Base-by-base conservation (phyloP, 30 jellyfish, hydroid and myxozoan genomes). In the Haliclystus octoradiatus region DNA sequence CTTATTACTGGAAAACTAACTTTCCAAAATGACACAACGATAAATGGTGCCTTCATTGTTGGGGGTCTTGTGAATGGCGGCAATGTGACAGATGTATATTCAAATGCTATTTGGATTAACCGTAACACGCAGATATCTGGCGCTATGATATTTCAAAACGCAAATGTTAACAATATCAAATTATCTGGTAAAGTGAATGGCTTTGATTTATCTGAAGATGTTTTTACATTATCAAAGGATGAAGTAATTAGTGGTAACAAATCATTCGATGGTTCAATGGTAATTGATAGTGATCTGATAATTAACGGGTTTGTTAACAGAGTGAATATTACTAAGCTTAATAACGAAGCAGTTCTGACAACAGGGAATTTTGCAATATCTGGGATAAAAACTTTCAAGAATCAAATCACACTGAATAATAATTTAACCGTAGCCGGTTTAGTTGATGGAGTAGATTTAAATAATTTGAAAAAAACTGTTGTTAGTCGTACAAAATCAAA, bases 381-480 rank as follows among this genome's bases (percentile, higher is more conserved):
- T 33, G 81, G 80, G 19, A 50, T 32, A 31, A 81, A 81, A 62
- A 40, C 62, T 7, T 89, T 89, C 26, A 12, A 29, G 2, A 76
- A 61, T 29, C 66, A 34, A 30, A 15, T 82, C 26, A 7, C 71
- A n/a, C 33, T 89, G 3, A 7, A 66, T 22, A 90, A 74, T 22
- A 66, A 81, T 33, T 26, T 81, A 63, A 49, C 46, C 28, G 78
- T 74, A 0, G 34, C 62, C 68, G 93, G 98, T 3, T 32, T 70
- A 2, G 50, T 89, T 19, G 95, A 89, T 51, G 93, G 91, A 26
- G 93, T 89, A 29, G 69, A 89, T 62, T 68, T 89, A 33, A 68
- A 84, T 15, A 60, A 75, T 2, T 66, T 89, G 64, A 73, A 74
- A 65, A 27, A 31, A 7, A 75, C 90, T 15, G 76, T 73, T 2